Evolutionary conservation across 1,140 invertebrate genomes (phyloP).

Genomic region (Lasioglossum baleicum): DNA sequence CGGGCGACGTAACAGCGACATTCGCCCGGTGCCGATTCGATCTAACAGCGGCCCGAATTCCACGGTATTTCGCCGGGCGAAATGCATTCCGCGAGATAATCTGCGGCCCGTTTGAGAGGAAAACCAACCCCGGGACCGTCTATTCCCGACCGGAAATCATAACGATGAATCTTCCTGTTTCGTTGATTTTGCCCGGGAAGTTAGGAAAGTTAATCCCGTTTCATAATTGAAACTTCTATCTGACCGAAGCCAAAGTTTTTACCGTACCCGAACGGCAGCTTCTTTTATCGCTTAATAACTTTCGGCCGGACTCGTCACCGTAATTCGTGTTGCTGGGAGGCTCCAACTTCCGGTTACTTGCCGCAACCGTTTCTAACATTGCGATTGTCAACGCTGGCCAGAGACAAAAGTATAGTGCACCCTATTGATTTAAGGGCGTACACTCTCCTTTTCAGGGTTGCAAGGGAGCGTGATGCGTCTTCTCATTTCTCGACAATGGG

Average conservation of each 20-base stretch:
- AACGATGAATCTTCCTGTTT: constrained; percentile 10
- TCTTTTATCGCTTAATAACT: constrained; percentile 25
- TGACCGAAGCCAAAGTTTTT: not conserved
- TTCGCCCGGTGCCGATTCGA: not conserved
- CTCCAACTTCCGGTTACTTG: not conserved
- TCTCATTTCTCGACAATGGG: no score
- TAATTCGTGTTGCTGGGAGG: not conserved
- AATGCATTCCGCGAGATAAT: constrained; percentile 13
- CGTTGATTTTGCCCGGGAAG: constrained; percentile 13
- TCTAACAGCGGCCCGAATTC: not conserved
- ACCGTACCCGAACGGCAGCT: not conserved
- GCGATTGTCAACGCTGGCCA: no score
- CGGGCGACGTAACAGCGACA: no score
- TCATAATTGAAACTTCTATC: constrained; percentile 26
- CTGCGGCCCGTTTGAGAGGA: not conserved
- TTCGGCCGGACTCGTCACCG: not conserved
- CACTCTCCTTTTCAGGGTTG: no score
- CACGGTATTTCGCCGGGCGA: not conserved
- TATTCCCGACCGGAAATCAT: constrained; percentile 11
- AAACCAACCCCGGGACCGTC: constrained; percentile 5
- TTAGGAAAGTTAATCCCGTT: constrained; percentile 10
- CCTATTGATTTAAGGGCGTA: no score
- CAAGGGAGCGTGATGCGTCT: no score
- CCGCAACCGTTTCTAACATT: not conserved
- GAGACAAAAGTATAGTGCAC: no score